phyloP scores from a whole-genome alignment of 2,888 invertebrate species.

The Xestia ashworthii region DNA sequence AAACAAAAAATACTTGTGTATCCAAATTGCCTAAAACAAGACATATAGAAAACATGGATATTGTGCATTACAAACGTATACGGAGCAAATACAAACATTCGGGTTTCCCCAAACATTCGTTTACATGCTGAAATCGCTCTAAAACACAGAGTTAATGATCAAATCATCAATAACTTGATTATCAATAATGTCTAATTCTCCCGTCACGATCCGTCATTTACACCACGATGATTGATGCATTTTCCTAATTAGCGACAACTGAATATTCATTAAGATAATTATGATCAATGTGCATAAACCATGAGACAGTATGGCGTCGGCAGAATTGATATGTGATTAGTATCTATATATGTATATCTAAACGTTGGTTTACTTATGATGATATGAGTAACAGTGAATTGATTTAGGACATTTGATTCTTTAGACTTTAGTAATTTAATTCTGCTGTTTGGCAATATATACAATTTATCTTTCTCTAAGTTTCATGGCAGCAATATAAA shows the following conservation, averaged over 20 bases:
- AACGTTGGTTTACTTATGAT: no score
- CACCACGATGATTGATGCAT: constrained; percentile 13
- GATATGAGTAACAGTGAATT: no score
- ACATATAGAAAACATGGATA: no score
- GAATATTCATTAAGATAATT: constrained; percentile 26
- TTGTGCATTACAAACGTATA: neutral
- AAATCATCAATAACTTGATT: neutral
- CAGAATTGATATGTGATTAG: neutral
- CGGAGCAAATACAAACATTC: neutral
- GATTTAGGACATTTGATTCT: neutral
- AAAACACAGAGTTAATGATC: neutral
- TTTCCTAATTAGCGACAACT: constrained; percentile 21
- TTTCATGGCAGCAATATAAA: neutral
- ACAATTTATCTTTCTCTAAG: neutral
- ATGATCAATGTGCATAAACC: neutral
- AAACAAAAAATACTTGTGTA: no score
- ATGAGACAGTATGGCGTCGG: constrained; percentile 13
- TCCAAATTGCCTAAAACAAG: no score
- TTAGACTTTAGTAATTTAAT: neutral
- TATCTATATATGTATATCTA: neutral
- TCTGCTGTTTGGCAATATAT: neutral
- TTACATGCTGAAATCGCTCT: neutral
- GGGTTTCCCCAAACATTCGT: neutral
- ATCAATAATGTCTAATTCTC: neutral
- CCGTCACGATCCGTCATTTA: neutral